These are phyloP conservation scores for Halichoerus grypus DNA, from an alignment of 2,113 vertebrate species.

Conservation along the genomic window DNA sequence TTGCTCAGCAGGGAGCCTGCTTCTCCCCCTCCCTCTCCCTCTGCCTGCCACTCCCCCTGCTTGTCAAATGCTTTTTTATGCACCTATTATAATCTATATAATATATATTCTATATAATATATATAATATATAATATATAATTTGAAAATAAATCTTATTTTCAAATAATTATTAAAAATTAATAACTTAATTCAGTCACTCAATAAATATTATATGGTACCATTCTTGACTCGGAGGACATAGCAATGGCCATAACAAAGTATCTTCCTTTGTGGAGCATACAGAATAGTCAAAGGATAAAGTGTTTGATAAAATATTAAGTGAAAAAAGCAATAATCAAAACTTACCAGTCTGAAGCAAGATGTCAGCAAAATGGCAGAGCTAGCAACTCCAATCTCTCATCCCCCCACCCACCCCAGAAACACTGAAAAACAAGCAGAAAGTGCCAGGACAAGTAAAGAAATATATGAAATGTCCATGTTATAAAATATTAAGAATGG, in stretches of 20 bases:
- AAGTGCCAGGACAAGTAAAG: background rate
- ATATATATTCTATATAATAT: too few relatives aligned
- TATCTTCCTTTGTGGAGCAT: background rate
- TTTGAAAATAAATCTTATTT: background rate
- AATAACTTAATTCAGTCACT: background rate
- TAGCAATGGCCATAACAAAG: background rate
- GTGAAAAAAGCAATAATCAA: background rate
- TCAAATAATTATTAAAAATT: background rate
- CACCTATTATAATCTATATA: too few relatives aligned
- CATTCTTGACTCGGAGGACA: background rate
- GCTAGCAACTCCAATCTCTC: background rate
- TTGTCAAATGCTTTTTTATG: too few relatives aligned
- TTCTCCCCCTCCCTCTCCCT: background rate
- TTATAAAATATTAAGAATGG: background rate
- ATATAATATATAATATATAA: too few relatives aligned
- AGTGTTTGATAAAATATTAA: background rate
- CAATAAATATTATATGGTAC: background rate
- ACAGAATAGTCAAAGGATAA: background rate
- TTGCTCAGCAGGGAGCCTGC: background rate
- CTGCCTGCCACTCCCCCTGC: background rate
- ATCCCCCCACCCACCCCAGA: background rate
- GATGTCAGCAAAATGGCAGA: background rate
- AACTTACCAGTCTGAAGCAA: background rate
- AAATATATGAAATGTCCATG: background rate
- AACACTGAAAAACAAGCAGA: background rate